Conservation (phyloP, 30 jellyfish, hydroid and myxozoan genomes). For the Aurelia coerulea region DNA sequence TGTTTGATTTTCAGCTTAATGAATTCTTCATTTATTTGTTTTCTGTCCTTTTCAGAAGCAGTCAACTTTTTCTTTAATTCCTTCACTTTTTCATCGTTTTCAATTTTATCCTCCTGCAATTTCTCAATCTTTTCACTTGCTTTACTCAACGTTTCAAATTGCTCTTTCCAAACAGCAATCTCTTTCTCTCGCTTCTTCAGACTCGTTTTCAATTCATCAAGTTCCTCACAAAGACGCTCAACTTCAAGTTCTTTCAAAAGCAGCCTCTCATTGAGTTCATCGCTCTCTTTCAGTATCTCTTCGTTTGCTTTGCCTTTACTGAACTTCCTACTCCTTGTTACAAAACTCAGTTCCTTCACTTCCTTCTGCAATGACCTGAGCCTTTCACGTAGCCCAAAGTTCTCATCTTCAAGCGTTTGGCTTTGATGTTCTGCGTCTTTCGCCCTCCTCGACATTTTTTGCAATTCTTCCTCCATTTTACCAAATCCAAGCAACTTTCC, state of each 20-base stretch:
- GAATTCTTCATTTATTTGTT: constrained; percentile 54
- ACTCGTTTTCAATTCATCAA: constrained; percentile 25
- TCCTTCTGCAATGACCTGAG: constrained; percentile 50
- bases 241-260: constrained; percentile 70
- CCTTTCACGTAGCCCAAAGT: constrained; percentile 41
- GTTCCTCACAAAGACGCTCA: constrained; percentile 56
- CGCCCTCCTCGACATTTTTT: constrained; percentile 1
- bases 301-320: constrained; percentile 30
- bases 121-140: constrained; percentile 7
- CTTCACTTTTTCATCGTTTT: constrained; percentile 39
- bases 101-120: constrained; percentile 45
- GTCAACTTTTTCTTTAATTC: constrained; percentile 46
- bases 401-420: constrained; percentile 57
- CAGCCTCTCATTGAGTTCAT: constrained; percentile 53
- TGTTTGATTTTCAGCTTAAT: constrained; percentile 53
- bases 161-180: constrained; percentile 43
- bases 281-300: constrained; percentile 44
- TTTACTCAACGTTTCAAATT: constrained; percentile 5
- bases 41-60: constrained; percentile 59
- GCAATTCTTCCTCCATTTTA: constrained; percentile 23
- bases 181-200: constrained; percentile 30
- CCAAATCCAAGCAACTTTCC: constrained; percentile 4
- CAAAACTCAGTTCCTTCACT: constrained; percentile 40
- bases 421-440: constrained; percentile 23
- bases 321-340: constrained; percentile 10